Percentiles rank a stretch among this genome's conserved stretches.
Conservation (phyloP, 2,113 vertebrate species). For the Platichthys flesus region DNA sequence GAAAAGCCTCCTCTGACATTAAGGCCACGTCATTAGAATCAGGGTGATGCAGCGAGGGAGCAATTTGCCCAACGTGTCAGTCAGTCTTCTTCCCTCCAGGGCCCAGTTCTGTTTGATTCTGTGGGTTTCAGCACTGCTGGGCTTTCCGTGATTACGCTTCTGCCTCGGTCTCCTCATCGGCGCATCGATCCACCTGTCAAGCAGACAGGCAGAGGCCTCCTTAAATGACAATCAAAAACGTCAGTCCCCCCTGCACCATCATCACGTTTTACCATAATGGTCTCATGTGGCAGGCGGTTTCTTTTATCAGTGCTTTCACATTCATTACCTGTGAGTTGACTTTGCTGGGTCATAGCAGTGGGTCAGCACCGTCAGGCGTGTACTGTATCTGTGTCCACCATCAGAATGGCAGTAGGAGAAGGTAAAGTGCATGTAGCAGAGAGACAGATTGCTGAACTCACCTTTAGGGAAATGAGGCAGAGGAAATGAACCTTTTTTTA, state of each 20-base stretch:
- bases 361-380: neutral
- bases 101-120: constrained; percentile 53
- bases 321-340: constrained; percentile 34
- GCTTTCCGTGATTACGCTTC: constrained; percentile 56
- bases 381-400: constrained; percentile 16
- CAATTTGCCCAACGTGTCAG: constrained; percentile 40
- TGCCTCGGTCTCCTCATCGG: constrained; percentile 64
- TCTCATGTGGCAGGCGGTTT: neutral
- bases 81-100: constrained; percentile 34
- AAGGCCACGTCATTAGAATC: constrained; percentile 46
- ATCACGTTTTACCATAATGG: constrained; percentile 50
- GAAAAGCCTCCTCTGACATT: constrained; percentile 21
- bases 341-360: constrained; percentile 22
- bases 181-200: constrained; percentile 67
- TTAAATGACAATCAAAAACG: constrained; percentile 59
- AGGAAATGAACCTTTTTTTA: constrained; percentile 61
- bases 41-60: constrained; percentile 21
- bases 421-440: constrained; percentile 16
- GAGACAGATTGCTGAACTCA: constrained; percentile 54
- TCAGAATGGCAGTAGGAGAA: constrained; percentile 24
- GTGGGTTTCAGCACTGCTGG: constrained; percentile 63
- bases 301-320: constrained; percentile 34
- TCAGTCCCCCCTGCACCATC: constrained; percentile 41
- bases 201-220: constrained; percentile 44
- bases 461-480: constrained; percentile 59